Conservation (phyloP, 1,140 invertebrate genomes). For the Plectus sambesii region DNA sequence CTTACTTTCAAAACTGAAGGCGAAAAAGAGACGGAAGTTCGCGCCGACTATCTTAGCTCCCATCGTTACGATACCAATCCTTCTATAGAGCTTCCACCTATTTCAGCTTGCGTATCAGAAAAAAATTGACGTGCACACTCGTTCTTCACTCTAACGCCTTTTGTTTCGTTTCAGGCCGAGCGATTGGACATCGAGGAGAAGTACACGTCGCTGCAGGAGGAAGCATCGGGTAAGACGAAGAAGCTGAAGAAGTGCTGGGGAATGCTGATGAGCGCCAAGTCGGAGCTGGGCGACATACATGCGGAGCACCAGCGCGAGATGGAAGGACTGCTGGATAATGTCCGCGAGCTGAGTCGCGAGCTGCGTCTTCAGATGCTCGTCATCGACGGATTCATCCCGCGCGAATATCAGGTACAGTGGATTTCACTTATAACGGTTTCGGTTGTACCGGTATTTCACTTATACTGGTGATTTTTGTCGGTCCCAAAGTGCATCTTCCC, state of each 20-base stretch:
- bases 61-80: too few relatives aligned
- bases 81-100: too few relatives aligned
- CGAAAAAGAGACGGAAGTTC: too few relatives aligned
- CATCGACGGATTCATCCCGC: constrained; percentile 76
- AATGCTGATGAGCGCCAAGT: constrained; percentile 49
- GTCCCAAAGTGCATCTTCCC: too few relatives aligned
- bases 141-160: too few relatives aligned
- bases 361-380: constrained; percentile 73
- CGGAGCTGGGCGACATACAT: constrained; percentile 66
- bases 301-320: constrained; percentile 90
- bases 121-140: too few relatives aligned
- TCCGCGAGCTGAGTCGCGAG: constrained; percentile 73
- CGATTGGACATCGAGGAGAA: constrained; percentile 88
- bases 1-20: too few relatives aligned
- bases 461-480: too few relatives aligned
- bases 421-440: too few relatives aligned
- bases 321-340: constrained; percentile 82
- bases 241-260: constrained; percentile 72
- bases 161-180: constrained; percentile 57
- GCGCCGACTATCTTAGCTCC: too few relatives aligned
- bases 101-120: too few relatives aligned
- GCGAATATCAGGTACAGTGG: constrained; percentile 65
- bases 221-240: constrained; percentile 76
- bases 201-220: constrained; percentile 83
- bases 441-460: too few relatives aligned